Percentiles rank a stretch among this genome's conserved stretches.
These are phyloP conservation scores for Neomorphus geoffroyi DNA, from an alignment of 2,797 vertebrate genomes.

Conservation along the genomic window DNA sequence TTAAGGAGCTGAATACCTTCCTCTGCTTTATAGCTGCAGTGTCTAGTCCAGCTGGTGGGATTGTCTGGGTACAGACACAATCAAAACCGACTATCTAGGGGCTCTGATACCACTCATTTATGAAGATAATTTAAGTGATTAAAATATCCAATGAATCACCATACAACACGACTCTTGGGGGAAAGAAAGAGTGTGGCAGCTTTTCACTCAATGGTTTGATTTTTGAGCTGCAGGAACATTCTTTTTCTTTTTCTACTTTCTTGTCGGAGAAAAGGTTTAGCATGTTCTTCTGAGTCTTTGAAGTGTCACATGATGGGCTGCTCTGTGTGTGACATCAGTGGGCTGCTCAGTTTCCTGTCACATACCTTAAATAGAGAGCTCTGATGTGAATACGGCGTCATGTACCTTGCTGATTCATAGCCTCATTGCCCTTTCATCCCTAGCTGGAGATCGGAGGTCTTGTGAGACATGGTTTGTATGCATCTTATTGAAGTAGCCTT, in stretches of 20 bases:
- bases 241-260: background rate
- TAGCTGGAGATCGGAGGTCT: background rate
- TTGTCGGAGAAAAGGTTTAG: background rate
- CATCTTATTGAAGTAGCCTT: background rate
- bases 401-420: background rate
- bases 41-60: background rate
- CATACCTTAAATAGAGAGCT: background rate
- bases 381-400: background rate
- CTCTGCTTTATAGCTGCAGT: background rate
- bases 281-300: background rate
- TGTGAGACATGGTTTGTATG: background rate
- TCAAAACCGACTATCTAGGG: background rate
- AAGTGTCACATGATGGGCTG: background rate
- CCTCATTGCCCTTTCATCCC: background rate
- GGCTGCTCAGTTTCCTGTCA: background rate
- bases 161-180: fast-evolving
- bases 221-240: background rate
- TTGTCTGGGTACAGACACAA: background rate
- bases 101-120: background rate
- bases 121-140: background rate
- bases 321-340: background rate
- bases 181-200: background rate
- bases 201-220: background rate
- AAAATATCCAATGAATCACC: background rate
- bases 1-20: background rate